Base-by-base conservation (phyloP, 2,797 vertebrate genomes). In the Anguilla megastoma region DNA sequence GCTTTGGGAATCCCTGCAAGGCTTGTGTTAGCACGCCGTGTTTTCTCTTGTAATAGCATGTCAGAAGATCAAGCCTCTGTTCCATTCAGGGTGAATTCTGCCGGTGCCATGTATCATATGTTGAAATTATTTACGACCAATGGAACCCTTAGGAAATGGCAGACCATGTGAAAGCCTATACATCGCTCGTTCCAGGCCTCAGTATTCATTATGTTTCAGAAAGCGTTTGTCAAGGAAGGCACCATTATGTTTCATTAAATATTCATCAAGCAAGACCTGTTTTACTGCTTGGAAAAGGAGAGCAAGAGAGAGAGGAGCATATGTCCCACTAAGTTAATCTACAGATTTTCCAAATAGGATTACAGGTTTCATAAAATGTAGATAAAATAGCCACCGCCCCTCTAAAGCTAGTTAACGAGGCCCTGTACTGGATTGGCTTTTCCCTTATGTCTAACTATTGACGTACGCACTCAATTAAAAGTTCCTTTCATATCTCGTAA, bases 311-410 rank as follows among this genome's bases (percentile, higher is more conserved):
- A 30, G 54, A 58, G 82, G 58, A 90, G 54, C 90, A 90, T 89
- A 90, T 90, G 90, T 76, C 87, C 33, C 33, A 87, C 54, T 89
- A 18, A 12, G 89, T 85, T 90, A 89, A 88, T 89, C 89, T 89
- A 50, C 88, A 90, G 88, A 83, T 90, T 90, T 88, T 80, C 66
- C 48, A 82, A 89, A 54, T 89, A 87, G 89, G 90, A 91, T 92
- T 89, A 90, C 76, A 86, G 87, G 58, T 86, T 82, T 86, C 85
- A 89, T 71, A 89, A 89, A 89, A 87, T 69, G 45, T 85, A 21
- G 50, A 69, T 74, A 83, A 86, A 85, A 87, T 85, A 69, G 45
- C 79, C 71, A 27, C 56, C 87, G 86, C 85, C 58, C 54, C 63
- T 87, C 69, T 36, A 48, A 87, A 86, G 84, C 27, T 36, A 88